Conservation (phyloP, 2,113 vertebrate species). For the Neolamprologus kungweensis region DNA sequence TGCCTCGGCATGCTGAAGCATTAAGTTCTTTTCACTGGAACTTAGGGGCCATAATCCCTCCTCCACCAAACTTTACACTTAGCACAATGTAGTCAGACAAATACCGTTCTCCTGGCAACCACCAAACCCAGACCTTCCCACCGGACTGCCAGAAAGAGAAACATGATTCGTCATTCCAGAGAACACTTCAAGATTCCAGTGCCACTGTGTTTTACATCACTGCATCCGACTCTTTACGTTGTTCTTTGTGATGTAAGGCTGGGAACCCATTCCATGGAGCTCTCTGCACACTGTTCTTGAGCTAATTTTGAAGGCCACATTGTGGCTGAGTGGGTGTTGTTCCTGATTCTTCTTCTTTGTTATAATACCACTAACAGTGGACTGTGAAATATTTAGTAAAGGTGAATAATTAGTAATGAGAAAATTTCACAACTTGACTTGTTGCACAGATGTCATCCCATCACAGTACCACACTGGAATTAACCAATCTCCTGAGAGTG, state of each 20-base stretch:
- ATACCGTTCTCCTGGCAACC: not conserved
- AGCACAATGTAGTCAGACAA: not conserved
- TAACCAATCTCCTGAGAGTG: not conserved
- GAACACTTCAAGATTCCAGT: not conserved
- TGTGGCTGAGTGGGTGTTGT: not conserved
- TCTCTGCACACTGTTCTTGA: not conserved
- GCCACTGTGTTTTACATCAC: not conserved
- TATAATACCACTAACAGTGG: not conserved
- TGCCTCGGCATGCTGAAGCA: not conserved
- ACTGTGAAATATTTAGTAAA: not conserved
- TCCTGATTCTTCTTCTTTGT: not conserved
- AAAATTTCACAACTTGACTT: not conserved
- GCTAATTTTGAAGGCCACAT: not conserved
- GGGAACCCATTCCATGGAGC: fast-evolving
- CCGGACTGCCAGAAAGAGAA: not conserved
- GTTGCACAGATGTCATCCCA: not conserved
- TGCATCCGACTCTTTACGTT: fast-evolving
- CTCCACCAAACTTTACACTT: not conserved
- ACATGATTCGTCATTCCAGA: not conserved
- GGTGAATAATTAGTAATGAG: not conserved
- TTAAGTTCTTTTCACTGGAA: not conserved
- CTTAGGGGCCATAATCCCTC: not conserved
- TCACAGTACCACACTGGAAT: not conserved
- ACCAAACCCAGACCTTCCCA: not conserved
- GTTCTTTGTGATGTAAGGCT: not conserved